These are phyloP conservation scores for Onychorhynchus coronatus DNA, from an alignment of 2,113 vertebrate genomes.

Conservation along the genomic window DNA sequence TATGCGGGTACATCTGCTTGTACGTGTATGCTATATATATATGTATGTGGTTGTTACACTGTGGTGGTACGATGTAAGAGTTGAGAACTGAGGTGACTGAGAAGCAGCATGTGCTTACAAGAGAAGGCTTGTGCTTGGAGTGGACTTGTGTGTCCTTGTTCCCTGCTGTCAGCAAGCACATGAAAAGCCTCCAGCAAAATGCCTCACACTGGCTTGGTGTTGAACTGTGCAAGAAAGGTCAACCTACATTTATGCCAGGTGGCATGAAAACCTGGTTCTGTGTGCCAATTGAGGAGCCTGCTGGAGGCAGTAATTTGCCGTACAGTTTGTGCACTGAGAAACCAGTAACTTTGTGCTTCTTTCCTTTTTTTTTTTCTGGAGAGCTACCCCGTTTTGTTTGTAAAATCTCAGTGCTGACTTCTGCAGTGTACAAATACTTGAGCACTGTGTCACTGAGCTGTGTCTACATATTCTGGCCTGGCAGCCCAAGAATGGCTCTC, in stretches of 20 bases:
- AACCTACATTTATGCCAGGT: neutral
- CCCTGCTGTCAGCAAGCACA: neutral
- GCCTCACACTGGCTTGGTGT: neutral
- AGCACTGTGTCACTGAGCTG: neutral
- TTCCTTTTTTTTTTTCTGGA: neutral
- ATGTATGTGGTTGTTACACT: neutral
- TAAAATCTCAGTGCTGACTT: neutral
- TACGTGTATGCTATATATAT: neutral
- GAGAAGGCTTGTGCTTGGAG: neutral
- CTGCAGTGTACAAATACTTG: neutral
- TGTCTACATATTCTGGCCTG: neutral
- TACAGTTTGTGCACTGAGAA: neutral
- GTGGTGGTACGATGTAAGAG: neutral
- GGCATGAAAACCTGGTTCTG: neutral
- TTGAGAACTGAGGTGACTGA: neutral
- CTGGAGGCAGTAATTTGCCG: neutral
- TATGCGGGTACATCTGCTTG: neutral
- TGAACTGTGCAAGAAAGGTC: neutral
- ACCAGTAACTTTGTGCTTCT: neutral
- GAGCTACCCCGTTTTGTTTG: neutral
- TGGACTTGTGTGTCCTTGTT: neutral
- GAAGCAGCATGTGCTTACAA: neutral
- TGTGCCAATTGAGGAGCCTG: neutral
- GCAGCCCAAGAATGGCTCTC: neutral
- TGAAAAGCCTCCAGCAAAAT: neutral